A percentile compares a stretch with the other conserved stretches of the same genome.
Conservation (phyloP, 2,888 invertebrate species). For the Invenusta paracnida region DNA sequence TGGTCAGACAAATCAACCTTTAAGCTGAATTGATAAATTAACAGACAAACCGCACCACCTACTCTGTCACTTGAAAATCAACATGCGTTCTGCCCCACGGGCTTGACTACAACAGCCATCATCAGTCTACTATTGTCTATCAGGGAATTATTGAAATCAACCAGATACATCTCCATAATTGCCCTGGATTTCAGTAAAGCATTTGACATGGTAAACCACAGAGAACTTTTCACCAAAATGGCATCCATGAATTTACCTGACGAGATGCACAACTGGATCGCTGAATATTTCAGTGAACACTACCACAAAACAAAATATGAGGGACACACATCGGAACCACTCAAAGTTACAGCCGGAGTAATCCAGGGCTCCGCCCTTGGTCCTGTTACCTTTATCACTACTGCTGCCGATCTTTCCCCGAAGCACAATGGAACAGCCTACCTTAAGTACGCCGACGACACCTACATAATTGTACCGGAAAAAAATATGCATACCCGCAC, state of each 20-base stretch:
- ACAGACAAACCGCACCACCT: constrained; percentile 24
- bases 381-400: neutral
- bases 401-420: neutral
- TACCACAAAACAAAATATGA: constrained; percentile 25
- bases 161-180: constrained; percentile 12
- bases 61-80: constrained; percentile 26
- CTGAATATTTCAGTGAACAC: constrained; percentile 26
- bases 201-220: constrained; percentile 26
- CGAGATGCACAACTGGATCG: constrained; percentile 26
- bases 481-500: neutral
- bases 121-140: constrained; percentile 26
- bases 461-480: neutral
- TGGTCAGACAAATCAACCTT: too few relatives aligned
- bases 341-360: constrained; percentile 29
- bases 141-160: constrained; percentile 29
- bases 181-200: constrained; percentile 24
- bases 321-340: constrained; percentile 27
- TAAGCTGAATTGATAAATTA: too few relatives aligned
- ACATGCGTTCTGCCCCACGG: constrained; percentile 26
- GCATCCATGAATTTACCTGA: constrained; percentile 19
- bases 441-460: neutral
- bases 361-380: constrained; percentile 27
- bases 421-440: neutral
- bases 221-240: constrained; percentile 24
- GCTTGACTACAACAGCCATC: constrained; percentile 26